phyloP scores from a whole-genome alignment of 2,113 vertebrate genomes.

The Corythornis vintsioides region DNA sequence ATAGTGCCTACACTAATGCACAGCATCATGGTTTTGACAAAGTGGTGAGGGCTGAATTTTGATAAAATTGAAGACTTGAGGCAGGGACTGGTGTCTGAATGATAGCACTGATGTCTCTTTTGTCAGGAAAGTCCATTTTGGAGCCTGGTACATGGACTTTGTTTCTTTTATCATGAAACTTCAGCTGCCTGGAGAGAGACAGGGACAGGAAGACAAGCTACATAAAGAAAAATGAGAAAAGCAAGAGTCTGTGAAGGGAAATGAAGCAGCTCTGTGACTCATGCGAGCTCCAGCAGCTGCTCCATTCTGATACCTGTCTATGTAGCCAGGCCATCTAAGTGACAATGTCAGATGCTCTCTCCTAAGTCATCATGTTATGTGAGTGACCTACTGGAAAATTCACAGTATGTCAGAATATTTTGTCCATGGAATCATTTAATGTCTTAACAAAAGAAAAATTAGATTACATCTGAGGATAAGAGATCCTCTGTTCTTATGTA shows the following conservation, averaged over 20 bases:
- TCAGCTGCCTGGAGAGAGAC: not conserved
- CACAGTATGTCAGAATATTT: not conserved
- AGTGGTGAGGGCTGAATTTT: not conserved
- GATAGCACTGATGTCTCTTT: not conserved
- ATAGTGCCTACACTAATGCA: not conserved
- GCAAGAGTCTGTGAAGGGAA: not conserved
- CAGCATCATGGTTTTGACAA: not conserved
- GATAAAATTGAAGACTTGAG: not conserved
- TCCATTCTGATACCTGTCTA: not conserved
- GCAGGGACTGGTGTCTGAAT: not conserved
- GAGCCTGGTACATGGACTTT: not conserved
- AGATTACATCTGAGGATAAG: not conserved
- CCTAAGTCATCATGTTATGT: fast-evolving
- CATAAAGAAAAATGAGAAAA: not conserved
- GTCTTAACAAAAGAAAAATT: not conserved
- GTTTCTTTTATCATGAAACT: not conserved
- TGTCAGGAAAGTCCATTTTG: not conserved
- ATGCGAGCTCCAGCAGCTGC: slow-evolving; percentile 14
- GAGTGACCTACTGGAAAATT: not conserved
- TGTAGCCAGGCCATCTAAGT: not conserved
- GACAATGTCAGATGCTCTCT: not conserved
- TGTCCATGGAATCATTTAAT: not conserved
- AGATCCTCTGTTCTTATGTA: not conserved
- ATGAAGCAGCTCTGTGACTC: not conserved
- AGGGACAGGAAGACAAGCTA: not conserved